Evolutionary conservation across 2,113 vertebrate genomes (phyloP).

Genomic region (Vulpes vulpes): DNA sequence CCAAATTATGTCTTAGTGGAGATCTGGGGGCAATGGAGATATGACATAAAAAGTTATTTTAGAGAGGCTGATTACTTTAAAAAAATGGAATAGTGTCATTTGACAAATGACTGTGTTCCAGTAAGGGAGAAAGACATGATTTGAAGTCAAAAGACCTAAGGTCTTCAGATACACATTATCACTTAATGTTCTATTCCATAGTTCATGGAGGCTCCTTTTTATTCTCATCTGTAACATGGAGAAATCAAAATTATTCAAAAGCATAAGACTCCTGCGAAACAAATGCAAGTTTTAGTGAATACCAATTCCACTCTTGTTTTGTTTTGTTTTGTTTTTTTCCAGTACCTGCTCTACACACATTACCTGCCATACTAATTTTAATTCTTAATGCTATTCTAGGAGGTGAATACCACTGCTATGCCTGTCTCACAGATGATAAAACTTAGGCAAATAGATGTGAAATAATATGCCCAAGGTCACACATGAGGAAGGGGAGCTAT

Average conservation of each 20-base stretch:
- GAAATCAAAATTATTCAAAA: neutral
- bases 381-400: neutral
- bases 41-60: neutral
- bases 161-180: neutral
- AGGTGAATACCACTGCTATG: neutral
- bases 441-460: neutral
- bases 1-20: neutral
- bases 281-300: neutral
- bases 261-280: neutral
- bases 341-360: neutral
- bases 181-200: accelerated
- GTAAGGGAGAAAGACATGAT: neutral
- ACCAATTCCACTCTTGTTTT: neutral
- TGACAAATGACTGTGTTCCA: neutral
- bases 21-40: neutral
- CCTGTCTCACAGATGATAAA: neutral
- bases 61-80: neutral
- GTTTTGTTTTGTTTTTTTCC: neutral
- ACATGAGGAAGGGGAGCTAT: neutral
- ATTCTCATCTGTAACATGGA: neutral
- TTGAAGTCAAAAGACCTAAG: neutral
- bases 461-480: neutral
- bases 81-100: neutral
- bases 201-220: neutral
- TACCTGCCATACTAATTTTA: neutral